These are phyloP conservation scores for Nezara viridula DNA, from an alignment of 2,888 invertebrate species.

Conservation along the genomic window DNA sequence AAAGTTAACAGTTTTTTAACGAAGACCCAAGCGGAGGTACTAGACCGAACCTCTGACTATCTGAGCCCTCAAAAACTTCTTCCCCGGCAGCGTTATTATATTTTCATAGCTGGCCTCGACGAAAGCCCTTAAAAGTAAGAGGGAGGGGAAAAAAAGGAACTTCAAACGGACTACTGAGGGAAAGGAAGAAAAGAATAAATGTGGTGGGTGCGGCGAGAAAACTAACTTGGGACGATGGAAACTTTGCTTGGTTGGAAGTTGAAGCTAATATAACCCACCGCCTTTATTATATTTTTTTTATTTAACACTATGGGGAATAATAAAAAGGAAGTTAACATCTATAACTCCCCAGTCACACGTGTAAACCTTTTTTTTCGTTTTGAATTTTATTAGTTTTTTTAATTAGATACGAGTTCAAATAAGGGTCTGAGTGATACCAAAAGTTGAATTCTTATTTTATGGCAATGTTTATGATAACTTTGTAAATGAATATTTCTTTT, in stretches of 20 bases:
- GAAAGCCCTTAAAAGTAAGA: conserved; percentile 48
- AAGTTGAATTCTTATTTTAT: no score
- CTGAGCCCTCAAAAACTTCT: conserved; percentile 49
- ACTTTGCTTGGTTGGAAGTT: conserved; percentile 7
- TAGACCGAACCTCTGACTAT: conserved; percentile 28
- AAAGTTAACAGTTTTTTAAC: conserved; percentile 47
- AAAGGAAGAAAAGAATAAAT: conserved; percentile 42
- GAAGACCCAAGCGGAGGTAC: not conserved
- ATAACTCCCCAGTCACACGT: not conserved
- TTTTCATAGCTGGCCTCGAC: conserved; percentile 42
- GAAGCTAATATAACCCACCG: conserved; percentile 44
- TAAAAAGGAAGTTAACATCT: not conserved
- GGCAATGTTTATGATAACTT: no score
- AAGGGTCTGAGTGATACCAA: no score
- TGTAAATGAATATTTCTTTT: no score
- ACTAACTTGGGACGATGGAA: not conserved
- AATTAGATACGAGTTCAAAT: not conserved
- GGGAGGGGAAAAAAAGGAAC: not conserved
- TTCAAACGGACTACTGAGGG: conserved; percentile 47
- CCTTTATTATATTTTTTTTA: conserved; percentile 42
- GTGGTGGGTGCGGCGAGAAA: conserved; percentile 13
- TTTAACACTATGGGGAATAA: not conserved
- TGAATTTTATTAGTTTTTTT: not conserved
- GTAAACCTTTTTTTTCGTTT: not conserved
- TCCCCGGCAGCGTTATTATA: conserved; percentile 31